Conservation (phyloP, 92 coral and sea anemone species). For the Virgularia gustaviana region DNA sequence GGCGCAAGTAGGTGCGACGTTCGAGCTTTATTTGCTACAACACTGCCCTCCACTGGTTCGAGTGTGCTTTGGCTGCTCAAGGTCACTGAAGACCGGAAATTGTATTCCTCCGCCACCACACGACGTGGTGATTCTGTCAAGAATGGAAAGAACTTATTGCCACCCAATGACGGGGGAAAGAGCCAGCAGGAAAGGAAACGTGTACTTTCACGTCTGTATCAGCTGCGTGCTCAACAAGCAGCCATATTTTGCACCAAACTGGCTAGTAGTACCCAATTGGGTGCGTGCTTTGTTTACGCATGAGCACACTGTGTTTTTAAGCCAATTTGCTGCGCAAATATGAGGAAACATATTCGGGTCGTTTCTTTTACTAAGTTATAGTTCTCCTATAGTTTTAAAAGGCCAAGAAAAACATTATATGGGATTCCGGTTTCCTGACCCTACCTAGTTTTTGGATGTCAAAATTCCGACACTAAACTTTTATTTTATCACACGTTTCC, state of each 20-base stretch:
- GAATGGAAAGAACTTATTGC: neutral
- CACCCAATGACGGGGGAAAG: neutral
- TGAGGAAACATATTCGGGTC: no score
- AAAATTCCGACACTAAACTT: no score
- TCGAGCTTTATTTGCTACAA: neutral
- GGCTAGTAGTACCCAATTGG: neutral
- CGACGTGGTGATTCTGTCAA: neutral
- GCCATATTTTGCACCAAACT: neutral
- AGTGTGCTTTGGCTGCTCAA: neutral
- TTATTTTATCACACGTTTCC: no score
- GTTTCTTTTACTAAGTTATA: no score
- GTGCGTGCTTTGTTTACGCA: neutral
- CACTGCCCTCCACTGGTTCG: neutral
- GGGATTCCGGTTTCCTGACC: no score
- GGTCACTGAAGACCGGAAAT: neutral
- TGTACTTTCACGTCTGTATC: neutral
- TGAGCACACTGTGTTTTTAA: neutral
- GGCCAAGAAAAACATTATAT: no score
- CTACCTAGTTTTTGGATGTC: no score
- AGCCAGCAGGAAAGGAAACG: neutral
- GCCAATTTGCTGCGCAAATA: neutral
- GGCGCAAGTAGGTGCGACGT: neutral
- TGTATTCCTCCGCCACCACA: neutral
- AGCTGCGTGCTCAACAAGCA: neutral
- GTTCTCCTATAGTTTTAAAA: no score